Conservation (phyloP, 2,888 invertebrate species). For the Bedellia somnulentella region DNA sequence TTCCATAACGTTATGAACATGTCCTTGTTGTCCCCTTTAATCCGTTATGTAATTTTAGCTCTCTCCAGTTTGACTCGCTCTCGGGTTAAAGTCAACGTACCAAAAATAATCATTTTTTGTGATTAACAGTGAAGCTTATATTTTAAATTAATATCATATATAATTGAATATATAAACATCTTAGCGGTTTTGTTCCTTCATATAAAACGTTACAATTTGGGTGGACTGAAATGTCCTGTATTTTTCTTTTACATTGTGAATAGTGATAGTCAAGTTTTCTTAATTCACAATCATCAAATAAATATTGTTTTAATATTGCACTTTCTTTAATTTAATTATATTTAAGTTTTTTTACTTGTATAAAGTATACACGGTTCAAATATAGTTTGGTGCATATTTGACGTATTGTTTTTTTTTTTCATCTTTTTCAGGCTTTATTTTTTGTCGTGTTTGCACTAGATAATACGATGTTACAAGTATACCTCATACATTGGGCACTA, state of each 20-base stretch:
- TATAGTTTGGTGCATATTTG: conserved; percentile 46
- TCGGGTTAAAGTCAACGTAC: conserved; percentile 3
- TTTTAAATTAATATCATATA: no score
- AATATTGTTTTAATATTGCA: conserved; percentile 31
- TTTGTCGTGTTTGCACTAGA: no score
- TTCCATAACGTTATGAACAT: conserved; percentile 28
- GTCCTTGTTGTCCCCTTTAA: not conserved
- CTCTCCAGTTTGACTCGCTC: conserved; percentile 11
- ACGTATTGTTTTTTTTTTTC: conserved; percentile 30
- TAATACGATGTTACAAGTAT: no score
- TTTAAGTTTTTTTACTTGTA: conserved; percentile 35
- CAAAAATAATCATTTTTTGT: no score
- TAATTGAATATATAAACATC: no score
- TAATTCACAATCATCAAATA: no score
- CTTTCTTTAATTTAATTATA: conserved; percentile 25
- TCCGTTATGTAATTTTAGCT: conserved; percentile 9
- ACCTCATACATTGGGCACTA: no score
- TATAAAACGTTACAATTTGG: conserved; percentile 2
- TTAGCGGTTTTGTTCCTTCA: conserved; percentile 5
- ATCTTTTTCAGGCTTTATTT: no score
- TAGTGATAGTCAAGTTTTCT: no score
- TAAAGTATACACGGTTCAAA: conserved; percentile 46
- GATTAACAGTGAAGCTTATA: no score
- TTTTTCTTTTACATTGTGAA: no score
- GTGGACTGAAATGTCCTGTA: no score